Evolutionary conservation across 2,113 vertebrate species (phyloP).

Genomic region (Rissa tridactyla): DNA sequence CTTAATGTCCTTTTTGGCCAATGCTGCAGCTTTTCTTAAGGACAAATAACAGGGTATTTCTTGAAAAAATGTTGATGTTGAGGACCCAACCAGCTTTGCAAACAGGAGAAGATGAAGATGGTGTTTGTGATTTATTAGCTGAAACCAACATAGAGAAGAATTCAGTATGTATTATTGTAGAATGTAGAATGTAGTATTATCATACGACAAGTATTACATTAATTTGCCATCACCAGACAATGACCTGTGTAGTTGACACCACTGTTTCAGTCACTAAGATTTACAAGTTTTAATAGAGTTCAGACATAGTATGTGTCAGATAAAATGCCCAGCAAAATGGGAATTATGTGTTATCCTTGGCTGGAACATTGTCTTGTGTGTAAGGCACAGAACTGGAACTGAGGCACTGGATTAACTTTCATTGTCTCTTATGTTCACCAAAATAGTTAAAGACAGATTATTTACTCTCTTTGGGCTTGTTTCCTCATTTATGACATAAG

Average conservation of each 20-base stretch:
- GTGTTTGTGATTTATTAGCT: neutral
- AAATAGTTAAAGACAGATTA: neutral
- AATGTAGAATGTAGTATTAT: neutral
- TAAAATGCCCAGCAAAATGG: neutral
- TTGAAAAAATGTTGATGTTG: neutral
- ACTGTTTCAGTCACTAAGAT: conserved; percentile 19
- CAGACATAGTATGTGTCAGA: neutral
- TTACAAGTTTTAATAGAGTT: conserved; percentile 39
- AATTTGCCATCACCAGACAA: neutral
- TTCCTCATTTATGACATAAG: conserved; percentile 1
- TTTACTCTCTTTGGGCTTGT: neutral
- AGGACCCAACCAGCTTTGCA: neutral
- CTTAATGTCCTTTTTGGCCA: neutral
- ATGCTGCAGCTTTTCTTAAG: neutral
- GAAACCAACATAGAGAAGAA: neutral
- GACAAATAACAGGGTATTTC: conserved; percentile 9
- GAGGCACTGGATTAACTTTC: conserved; percentile 1
- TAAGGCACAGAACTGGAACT: neutral
- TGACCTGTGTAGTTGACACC: neutral
- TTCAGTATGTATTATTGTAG: neutral
- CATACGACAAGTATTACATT: neutral
- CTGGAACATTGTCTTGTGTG: neutral
- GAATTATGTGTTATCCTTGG: neutral
- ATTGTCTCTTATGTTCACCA: neutral
- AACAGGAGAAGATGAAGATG: neutral